phyloP scores from a whole-genome alignment of 2,113 vertebrate species.

The Aleadryas rufinucha region DNA sequence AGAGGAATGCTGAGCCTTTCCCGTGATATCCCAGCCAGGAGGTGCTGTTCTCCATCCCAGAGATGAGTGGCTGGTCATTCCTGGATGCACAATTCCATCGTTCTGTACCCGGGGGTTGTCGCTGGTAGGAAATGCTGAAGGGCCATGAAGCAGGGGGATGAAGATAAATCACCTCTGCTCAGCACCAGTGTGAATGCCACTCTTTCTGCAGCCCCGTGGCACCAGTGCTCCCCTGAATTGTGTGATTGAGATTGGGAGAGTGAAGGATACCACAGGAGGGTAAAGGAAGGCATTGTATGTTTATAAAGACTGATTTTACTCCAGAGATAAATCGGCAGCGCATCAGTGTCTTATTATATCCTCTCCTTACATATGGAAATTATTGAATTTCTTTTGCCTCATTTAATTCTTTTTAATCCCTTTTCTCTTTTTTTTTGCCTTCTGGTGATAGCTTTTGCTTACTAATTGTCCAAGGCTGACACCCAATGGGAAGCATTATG shows the following conservation, averaged over 20 bases:
- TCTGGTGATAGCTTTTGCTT: conserved; percentile 25
- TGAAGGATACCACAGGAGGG: neutral
- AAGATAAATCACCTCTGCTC: conserved; percentile 15
- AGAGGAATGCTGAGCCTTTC: neutral
- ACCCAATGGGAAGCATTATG: neutral
- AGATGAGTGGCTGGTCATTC: neutral
- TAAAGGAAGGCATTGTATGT: neutral
- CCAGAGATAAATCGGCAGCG: conserved; percentile 37
- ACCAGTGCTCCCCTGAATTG: neutral
- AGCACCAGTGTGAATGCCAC: neutral
- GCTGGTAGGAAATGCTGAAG: neutral
- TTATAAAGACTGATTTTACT: conserved; percentile 33
- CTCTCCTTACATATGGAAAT: conserved; percentile 66
- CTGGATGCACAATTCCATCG: neutral
- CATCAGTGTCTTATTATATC: conserved; percentile 46
- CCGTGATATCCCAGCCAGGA: neutral
- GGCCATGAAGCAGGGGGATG: neutral
- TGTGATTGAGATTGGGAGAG: neutral
- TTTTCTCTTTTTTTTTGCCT: neutral
- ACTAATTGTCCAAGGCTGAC: conserved; percentile 44
- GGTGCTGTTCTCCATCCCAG: neutral
- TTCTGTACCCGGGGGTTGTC: neutral
- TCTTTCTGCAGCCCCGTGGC: neutral
- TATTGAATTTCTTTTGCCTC: conserved; percentile 63
- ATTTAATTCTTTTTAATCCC: conserved; percentile 57